Base-by-base conservation (phyloP, 2,113 vertebrate genomes). In the Neofelis nebulosa region DNA sequence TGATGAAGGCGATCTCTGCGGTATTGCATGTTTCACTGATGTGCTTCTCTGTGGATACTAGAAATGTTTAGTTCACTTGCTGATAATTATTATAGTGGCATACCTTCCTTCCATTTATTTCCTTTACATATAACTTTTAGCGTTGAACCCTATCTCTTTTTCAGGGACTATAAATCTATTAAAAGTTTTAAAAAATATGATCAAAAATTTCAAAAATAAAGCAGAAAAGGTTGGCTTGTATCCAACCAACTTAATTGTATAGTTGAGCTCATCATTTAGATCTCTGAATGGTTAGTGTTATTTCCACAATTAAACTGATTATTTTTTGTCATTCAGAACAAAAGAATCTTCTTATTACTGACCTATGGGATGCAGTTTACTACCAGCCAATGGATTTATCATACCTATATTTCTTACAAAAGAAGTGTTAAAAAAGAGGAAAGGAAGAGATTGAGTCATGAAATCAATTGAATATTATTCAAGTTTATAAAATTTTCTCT, bases 1-100 rank as follows among this genome's bases (percentile, higher is more conserved):
- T 6, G 99, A 99, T 82, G 99, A 99, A 99, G 99, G 99, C 94
- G 98, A 99, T 95, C 99, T 99, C 96, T 99, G 99, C 97, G 99
- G 99, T 99, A 99, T 16, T 92, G n/a, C 55, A 80, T 19, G 8
- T 82, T 89, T 73, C 27, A 36, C 38, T 50, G 6, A 4, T 97
- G 25, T 69, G 2, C 2, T 91, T 91, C 23, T 92, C 4, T 88
- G n/a, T 95, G 84, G 19, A 89, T 14, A 84, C 45, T 29, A 66
- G 68, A 87, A 27, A 1, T 1, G 27, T 94, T 83, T 74, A 48
- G 15, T 95, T 84, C 38, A 29, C 29, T 89, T 73, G 50, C 73
- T 94, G 25, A 29, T 50, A 48, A 19, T 65, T 83, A 41, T 16
- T 74, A 84, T 10, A 69, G n/a, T 68, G 19, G 2, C 1, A n/a